Conservation (phyloP, 1,140 invertebrate genomes). For the Drosophila repletoides region DNA sequence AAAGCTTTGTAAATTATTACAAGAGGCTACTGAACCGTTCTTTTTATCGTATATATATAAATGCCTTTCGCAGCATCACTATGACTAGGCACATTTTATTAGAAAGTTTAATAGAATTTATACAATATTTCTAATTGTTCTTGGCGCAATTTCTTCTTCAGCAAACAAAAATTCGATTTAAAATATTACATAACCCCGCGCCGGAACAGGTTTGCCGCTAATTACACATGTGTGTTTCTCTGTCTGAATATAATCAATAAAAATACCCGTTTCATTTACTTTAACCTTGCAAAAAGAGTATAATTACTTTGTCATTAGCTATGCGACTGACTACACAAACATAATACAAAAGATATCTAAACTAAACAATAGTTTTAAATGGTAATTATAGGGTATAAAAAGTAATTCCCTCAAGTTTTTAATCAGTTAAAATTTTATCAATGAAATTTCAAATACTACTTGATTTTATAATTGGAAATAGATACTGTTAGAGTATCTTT, state of each 20-base stretch:
- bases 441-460: too few relatives aligned
- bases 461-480: neutral
- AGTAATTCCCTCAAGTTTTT: too few relatives aligned
- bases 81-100: slow-evolving; percentile 18
- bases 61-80: slow-evolving; percentile 18
- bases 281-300: slow-evolving; percentile 29
- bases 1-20: neutral
- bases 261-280: slow-evolving; percentile 30
- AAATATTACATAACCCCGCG: slow-evolving; percentile 26
- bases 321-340: slow-evolving; percentile 3
- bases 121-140: neutral
- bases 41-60: slow-evolving; percentile 6
- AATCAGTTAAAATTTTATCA: too few relatives aligned
- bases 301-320: slow-evolving; percentile 24
- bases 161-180: slow-evolving; percentile 1
- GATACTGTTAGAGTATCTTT: slow-evolving; percentile 7
- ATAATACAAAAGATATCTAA: neutral
- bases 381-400: too few relatives aligned
- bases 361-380: neutral
- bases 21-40: slow-evolving; percentile 18
- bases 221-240: slow-evolving; percentile 11
- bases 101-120: neutral
- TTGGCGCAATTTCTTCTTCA: slow-evolving; percentile 1
- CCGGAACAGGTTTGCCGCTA: slow-evolving; percentile 44
- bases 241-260: slow-evolving; percentile 25